phyloP scores from a whole-genome alignment of 2,113 vertebrate species.

The Vidua chalybeata region DNA sequence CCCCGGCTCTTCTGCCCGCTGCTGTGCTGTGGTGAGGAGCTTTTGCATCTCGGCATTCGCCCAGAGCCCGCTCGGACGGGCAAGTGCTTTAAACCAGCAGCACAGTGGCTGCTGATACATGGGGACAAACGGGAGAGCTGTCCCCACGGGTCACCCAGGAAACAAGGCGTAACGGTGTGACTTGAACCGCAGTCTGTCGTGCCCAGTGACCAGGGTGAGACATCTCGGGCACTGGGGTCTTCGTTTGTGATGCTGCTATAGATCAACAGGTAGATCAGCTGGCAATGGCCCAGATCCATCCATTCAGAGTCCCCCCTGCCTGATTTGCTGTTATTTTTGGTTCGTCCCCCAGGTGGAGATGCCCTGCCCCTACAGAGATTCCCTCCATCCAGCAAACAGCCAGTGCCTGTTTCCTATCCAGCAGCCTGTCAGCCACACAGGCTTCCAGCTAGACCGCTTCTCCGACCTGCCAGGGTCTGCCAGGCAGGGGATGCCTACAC shows the following conservation, averaged over 20 bases:
- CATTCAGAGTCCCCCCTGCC: background rate
- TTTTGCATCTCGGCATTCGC: background rate
- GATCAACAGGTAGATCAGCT: background rate
- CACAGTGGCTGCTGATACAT: background rate
- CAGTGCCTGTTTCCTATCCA: background rate
- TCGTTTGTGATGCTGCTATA: background rate
- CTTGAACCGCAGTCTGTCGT: background rate
- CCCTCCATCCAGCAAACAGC: constrained; percentile 50
- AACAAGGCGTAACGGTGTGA: rapidly evolving
- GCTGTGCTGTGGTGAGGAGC: background rate
- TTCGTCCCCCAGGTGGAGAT: constrained; percentile 72
- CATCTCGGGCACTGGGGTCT: background rate
- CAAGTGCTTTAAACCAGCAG: background rate
- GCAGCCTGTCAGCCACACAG: background rate
- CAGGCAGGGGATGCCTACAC: constrained; percentile 82
- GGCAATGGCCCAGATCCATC: too few species aligned
- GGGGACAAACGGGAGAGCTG: rapidly evolving
- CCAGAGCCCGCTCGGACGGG: background rate
- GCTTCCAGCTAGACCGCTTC: constrained; percentile 63
- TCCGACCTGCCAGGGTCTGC: constrained; percentile 81
- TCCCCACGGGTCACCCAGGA: background rate
- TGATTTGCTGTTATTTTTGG: background rate
- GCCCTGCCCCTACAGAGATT: constrained; percentile 72
- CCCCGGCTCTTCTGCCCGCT: too few species aligned
- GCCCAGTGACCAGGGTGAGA: background rate